A percentile compares a stretch with the other conserved stretches of the same genome.
phyloP scores from a whole-genome alignment of 2,113 vertebrate genomes.

The Sinocyclocheilus maitianheensis region DNA sequence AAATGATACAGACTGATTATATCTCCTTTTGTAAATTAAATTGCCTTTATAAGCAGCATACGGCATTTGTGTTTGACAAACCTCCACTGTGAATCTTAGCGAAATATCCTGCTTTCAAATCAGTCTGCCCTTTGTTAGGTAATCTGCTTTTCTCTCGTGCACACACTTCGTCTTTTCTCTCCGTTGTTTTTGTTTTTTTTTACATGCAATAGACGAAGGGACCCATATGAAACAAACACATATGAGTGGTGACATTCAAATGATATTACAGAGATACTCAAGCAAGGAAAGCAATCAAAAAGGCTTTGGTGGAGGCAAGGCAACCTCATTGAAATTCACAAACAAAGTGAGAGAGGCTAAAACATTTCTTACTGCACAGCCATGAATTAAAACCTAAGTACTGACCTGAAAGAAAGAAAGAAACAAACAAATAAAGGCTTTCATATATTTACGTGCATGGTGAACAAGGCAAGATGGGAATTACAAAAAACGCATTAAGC shows the following conservation, averaged over 20 bases:
- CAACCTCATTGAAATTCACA: conserved; percentile 32
- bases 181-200: not conserved
- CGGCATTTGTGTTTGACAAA: conserved; percentile 39
- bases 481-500: not conserved
- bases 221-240: conserved; percentile 30
- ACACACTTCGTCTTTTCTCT: not conserved
- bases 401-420: not conserved
- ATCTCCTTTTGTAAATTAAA: conserved; percentile 50
- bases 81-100: conserved; percentile 4
- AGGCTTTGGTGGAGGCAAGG: conserved; percentile 38
- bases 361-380: not conserved
- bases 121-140: conserved; percentile 34
- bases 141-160: conserved; percentile 10
- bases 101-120: conserved; percentile 35
- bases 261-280: conserved; percentile 44
- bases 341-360: conserved; percentile 19
- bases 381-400: conserved; percentile 26
- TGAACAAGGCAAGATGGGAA: not conserved
- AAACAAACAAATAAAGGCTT: not conserved
- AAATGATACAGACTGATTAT: conserved; percentile 47
- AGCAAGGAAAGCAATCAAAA: conserved; percentile 53
- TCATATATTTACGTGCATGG: not conserved
- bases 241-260: conserved; percentile 48
- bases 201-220: conserved; percentile 19
- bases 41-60: conserved; percentile 35